Evolutionary conservation across 2,888 invertebrate species (phyloP), one percentile per base, ranked within the genome.

Genomic region (Acrobasis suavella): DNA sequence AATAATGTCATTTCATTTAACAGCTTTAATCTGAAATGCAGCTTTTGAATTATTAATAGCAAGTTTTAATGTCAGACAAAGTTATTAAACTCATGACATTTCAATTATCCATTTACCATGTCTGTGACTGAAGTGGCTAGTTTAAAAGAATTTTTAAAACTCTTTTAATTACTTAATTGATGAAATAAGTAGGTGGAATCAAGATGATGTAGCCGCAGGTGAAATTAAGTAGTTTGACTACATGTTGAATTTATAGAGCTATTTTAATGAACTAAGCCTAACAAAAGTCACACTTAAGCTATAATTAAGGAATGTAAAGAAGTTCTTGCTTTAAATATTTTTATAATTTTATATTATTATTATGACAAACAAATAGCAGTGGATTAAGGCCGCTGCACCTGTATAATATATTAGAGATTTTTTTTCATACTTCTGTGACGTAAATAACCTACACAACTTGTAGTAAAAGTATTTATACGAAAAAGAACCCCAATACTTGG

Each of bases 41-140:
- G 42, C 56, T 56, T 14, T 60, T 60, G 39, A 16, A 50, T 60
- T 38, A 50, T 60, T 51, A 39, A 60, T 60, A 60, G 51, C 52
- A 17, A 38, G 14, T n/a, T 51, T 51, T 60, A 60, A 60, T 60
- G 60, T 51, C 60, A 60, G 17, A 50, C 60, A 22, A 51, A 60
- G 60, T 51, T 60, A 51, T 39, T 60, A 51, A 38, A 60, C 60
- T 51, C 60, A 22, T 51, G 60, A 60, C 60, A 60, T 60, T 60
- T 60, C 60, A 60, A 60, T 60, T 60, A 60, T 8, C 51, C 51
- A 52, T 52, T 51, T 60, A 60, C 39, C 51, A 38, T 50, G 60
- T 60, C 50, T 51, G 51, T 60, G 51, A 60, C 60, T 60, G 51
- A 60, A 52, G 60, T 38, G 38, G 22, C 38, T 60, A 50, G 60